A percentile compares a stretch with the other conserved stretches of the same genome.
phyloP scores from a whole-genome alignment of 2,797 vertebrate species.

The Sorex maritimensis region DNA sequence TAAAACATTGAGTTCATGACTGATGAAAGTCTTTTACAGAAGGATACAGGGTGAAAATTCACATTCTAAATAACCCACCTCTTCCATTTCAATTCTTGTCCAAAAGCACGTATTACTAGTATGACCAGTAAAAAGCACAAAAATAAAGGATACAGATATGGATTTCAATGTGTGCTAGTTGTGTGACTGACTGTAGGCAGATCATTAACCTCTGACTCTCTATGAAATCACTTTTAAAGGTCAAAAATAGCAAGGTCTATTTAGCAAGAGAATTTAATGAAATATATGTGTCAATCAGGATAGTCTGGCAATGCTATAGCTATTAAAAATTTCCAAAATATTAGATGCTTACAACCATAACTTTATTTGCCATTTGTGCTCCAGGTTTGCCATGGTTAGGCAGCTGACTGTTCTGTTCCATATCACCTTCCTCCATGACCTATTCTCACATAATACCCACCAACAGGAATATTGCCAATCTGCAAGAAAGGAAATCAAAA shows the following conservation, averaged over 20 bases:
- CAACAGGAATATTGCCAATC: not conserved
- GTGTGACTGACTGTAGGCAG: not conserved
- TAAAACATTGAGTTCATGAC: conserved; percentile 22
- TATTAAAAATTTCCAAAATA: not conserved
- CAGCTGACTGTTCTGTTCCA: not conserved
- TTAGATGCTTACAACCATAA: not conserved
- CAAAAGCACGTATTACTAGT: not conserved
- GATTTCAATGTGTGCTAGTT: not conserved
- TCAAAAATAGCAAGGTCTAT: not conserved
- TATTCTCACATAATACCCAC: not conserved
- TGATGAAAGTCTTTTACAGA: conserved; percentile 36
- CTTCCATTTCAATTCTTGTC: conserved; percentile 47
- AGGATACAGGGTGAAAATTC: conserved; percentile 1
- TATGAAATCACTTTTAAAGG: conserved; percentile 4
- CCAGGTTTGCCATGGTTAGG: too few relatives aligned
- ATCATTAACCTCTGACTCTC: conserved; percentile 34
- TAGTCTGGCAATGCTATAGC: not conserved
- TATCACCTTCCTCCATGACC: not conserved
- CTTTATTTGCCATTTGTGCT: not conserved
- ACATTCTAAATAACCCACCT: not conserved
- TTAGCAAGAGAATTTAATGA: conserved; percentile 50
- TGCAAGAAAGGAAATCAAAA: not conserved
- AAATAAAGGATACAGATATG: not conserved
- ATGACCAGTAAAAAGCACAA: not conserved
- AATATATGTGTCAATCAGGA: not conserved